Evolutionary conservation across 2,113 vertebrate species (phyloP).

Genomic region (Coregonus clupeaformis): DNA sequence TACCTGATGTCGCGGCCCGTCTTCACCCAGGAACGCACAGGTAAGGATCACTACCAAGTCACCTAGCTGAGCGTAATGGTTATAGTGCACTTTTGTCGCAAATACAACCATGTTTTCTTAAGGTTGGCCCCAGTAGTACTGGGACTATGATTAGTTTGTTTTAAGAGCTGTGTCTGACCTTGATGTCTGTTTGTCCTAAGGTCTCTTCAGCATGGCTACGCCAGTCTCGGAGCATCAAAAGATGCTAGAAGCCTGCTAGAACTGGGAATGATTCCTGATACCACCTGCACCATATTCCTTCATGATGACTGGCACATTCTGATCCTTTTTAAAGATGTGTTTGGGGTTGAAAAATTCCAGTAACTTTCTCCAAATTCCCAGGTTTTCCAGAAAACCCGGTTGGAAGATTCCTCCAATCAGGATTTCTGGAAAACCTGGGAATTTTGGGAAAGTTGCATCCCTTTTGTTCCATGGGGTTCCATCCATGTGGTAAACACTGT

Average conservation of each 20-base stretch:
- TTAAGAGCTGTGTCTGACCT: too few relatives aligned
- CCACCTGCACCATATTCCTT: constrained; percentile 29
- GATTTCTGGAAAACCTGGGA: too few relatives aligned
- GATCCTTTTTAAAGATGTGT: neutral
- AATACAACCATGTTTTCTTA: too few relatives aligned
- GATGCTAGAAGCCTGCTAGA: constrained; percentile 12
- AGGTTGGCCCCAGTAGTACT: too few relatives aligned
- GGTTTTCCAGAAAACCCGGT: too few relatives aligned
- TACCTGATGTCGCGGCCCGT: constrained; percentile 56
- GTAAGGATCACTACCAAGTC: constrained; percentile 42
- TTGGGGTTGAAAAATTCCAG: neutral
- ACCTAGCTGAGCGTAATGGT: too few relatives aligned
- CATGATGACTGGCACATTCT: neutral
- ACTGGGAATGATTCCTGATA: constrained; percentile 8
- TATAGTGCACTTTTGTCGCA: too few relatives aligned
- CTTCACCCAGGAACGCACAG: constrained; percentile 45
- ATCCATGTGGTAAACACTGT: constrained; percentile 50
- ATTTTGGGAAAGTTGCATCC: too few relatives aligned
- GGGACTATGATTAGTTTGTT: too few relatives aligned
- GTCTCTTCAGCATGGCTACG: constrained; percentile 13
- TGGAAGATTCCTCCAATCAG: too few relatives aligned
- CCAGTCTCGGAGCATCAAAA: too few relatives aligned
- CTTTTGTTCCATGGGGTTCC: neutral
- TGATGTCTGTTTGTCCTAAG: constrained; percentile 4
- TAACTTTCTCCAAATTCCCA: too few relatives aligned